Evolutionary conservation across 92 coral and sea anemone species (phyloP).

Genomic region (Actinostola sp.): DNA sequence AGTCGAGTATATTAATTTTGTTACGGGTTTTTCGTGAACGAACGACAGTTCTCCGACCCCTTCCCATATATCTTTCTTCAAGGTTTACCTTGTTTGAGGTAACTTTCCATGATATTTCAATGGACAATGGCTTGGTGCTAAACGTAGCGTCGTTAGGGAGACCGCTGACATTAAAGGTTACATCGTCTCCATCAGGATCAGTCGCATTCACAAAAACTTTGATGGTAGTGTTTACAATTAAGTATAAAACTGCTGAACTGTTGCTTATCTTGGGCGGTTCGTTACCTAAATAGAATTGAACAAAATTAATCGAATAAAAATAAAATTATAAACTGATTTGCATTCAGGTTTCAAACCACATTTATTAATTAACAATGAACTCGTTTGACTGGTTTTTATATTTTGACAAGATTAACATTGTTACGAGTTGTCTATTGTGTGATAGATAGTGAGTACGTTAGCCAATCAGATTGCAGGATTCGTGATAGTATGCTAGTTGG

Average conservation of each 20-base stretch:
- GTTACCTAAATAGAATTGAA: conserved; percentile 54
- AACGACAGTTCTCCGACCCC: no score
- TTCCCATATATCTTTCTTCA: neutral
- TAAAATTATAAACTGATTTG: no score
- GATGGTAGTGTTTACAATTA: conserved; percentile 46
- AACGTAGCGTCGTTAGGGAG: conserved; percentile 21
- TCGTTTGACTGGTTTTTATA: no score
- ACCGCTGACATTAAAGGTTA: conserved; percentile 49
- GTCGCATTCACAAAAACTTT: conserved; percentile 34
- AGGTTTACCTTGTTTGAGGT: conserved; percentile 48
- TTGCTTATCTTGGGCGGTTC: conserved; percentile 44
- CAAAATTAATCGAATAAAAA: no score
- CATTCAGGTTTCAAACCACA: no score
- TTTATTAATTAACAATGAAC: no score
- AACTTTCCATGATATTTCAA: conserved; percentile 28
- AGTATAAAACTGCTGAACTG: conserved; percentile 35
- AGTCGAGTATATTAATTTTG: no score
- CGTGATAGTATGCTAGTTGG: no score
- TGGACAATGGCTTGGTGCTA: neutral
- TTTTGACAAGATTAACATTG: no score
- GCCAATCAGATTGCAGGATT: no score
- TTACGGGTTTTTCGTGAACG: neutral
- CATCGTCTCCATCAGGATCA: conserved; percentile 60
- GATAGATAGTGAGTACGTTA: no score
- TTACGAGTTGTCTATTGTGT: no score